A percentile compares a stretch with the other conserved stretches of the same genome.
These are phyloP conservation scores for Alloscopus bannaensis DNA, from an alignment of 2,888 invertebrate species.

Conservation along the genomic window DNA sequence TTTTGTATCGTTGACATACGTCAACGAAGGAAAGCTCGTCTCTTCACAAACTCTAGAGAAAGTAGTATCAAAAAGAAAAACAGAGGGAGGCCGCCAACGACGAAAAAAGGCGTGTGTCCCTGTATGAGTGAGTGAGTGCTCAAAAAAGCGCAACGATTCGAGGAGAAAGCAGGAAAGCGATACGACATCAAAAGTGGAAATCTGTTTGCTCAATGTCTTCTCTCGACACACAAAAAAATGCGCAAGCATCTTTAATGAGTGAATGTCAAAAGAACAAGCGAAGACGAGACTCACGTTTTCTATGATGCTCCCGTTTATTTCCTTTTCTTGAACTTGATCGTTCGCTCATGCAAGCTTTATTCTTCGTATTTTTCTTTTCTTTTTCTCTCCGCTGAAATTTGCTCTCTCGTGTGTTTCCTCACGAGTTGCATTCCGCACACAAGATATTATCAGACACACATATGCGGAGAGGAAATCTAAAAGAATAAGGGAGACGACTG, in stretches of 20 bases:
- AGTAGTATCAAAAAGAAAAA: too few species aligned
- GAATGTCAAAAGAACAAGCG: constrained; percentile 19
- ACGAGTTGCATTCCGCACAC: neutral
- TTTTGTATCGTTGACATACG: too few species aligned
- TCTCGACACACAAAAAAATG: neutral
- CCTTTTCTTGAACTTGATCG: constrained; percentile 41
- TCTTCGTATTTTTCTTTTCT: too few species aligned
- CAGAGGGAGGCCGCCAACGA: too few species aligned
- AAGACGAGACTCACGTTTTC: constrained; percentile 35
- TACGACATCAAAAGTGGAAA: constrained; percentile 43
- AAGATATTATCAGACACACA: too few species aligned
- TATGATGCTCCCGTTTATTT: constrained; percentile 32
- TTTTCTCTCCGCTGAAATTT: constrained; percentile 1
- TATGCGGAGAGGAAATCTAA: neutral
- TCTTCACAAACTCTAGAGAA: too few species aligned
- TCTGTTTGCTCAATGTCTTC: constrained; percentile 28
- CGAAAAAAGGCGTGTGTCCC: constrained; percentile 7
- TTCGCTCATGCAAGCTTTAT: constrained; percentile 38
- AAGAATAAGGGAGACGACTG: constrained; percentile 30
- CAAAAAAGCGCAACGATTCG: too few species aligned
- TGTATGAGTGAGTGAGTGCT: neutral
- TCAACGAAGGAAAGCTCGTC: too few species aligned
- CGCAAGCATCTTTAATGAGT: constrained; percentile 6
- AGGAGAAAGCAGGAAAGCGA: constrained; percentile 20
- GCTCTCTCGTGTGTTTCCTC: constrained; percentile 35